These are phyloP conservation scores for Istiophorus platypterus DNA, from an alignment of 2,113 vertebrate genomes.

Conservation along the genomic window DNA sequence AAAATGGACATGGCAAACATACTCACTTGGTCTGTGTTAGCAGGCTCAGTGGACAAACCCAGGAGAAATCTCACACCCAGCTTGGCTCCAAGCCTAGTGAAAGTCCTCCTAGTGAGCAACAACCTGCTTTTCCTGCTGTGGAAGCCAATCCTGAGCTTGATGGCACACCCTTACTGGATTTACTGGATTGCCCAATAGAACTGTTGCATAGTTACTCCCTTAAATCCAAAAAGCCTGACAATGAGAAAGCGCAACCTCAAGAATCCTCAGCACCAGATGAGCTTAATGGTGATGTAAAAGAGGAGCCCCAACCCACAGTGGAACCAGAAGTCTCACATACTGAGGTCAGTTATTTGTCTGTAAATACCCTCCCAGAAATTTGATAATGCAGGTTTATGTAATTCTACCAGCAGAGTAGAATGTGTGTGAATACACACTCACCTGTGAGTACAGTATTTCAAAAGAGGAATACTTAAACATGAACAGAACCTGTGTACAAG, in stretches of 20 bases:
- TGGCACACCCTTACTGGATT: constrained; percentile 49
- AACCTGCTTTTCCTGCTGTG: background rate
- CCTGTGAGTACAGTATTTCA: background rate
- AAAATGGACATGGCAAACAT: constrained; percentile 33
- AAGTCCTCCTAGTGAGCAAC: background rate
- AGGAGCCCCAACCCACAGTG: constrained; percentile 14
- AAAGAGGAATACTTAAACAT: background rate
- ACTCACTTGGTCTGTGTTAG: background rate
- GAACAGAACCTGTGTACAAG: background rate
- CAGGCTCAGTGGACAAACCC: background rate
- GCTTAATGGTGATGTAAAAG: constrained; percentile 19
- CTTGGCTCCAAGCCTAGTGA: background rate
- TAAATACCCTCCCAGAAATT: background rate
- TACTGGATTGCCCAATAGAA: constrained; percentile 66
- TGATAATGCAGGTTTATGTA: background rate
- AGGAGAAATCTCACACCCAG: constrained; percentile 19
- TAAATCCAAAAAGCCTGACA: constrained; percentile 56
- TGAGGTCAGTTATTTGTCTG: constrained; percentile 56
- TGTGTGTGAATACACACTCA: background rate
- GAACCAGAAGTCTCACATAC: constrained; percentile 1
- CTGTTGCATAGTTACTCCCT: constrained; percentile 81
- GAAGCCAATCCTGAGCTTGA: constrained; percentile 68
- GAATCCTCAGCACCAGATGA: constrained; percentile 31
- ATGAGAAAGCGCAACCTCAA: constrained; percentile 23
- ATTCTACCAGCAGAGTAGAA: no score